Evolutionary conservation across 2,888 invertebrate species (phyloP).

Genomic region (Lymantria dispar): DNA sequence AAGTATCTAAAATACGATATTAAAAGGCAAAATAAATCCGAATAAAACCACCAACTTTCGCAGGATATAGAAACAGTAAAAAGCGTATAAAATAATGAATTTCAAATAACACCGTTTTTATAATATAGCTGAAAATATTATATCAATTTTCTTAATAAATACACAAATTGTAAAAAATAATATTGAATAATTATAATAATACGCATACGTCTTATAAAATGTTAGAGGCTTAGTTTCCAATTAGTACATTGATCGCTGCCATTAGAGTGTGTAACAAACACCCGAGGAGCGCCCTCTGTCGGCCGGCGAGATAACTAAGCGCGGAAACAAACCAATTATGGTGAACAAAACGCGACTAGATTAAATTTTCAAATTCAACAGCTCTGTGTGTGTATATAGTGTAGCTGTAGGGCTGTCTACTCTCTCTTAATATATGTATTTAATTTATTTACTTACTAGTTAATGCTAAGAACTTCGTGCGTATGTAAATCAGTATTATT

Average conservation of each 20-base stretch:
- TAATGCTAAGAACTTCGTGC: too few relatives aligned
- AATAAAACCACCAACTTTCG: too few relatives aligned
- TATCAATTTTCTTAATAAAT: too few relatives aligned
- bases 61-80: too few relatives aligned
- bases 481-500: not conserved
- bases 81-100: too few relatives aligned
- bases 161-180: too few relatives aligned
- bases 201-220: not conserved
- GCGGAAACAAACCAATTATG: slow-evolving; percentile 78
- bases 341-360: slow-evolving; percentile 74
- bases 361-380: slow-evolving; percentile 76
- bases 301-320: slow-evolving; percentile 53
- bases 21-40: too few relatives aligned
- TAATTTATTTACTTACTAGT: too few relatives aligned
- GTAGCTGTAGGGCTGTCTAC: slow-evolving; percentile 43
- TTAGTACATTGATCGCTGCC: slow-evolving; percentile 26
- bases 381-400: slow-evolving; percentile 40
- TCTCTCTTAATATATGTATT: not conserved
- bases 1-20: too few relatives aligned
- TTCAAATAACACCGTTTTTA: too few relatives aligned
- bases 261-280: slow-evolving; percentile 13
- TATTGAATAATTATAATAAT: not conserved
- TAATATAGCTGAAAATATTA: too few relatives aligned
- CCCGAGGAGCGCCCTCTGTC: slow-evolving; percentile 16
- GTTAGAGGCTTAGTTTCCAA: slow-evolving; percentile 16